These are phyloP conservation scores for Promerops cafer DNA, from an alignment of 2,113 vertebrate species.

Conservation along the genomic window DNA sequence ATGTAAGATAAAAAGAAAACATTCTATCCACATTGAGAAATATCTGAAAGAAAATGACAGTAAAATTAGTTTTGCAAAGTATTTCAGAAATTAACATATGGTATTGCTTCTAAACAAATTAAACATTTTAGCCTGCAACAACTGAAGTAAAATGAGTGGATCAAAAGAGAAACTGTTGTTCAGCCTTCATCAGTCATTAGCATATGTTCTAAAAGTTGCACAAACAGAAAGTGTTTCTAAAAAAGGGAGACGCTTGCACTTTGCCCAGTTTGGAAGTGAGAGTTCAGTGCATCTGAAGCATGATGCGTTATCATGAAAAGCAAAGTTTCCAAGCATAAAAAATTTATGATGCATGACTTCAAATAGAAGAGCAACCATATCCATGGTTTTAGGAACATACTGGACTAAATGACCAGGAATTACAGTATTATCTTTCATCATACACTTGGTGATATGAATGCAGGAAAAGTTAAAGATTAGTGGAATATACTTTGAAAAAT, in stretches of 20 bases:
- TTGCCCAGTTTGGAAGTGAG: background rate
- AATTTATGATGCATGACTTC: background rate
- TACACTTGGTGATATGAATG: background rate
- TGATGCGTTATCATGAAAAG: background rate
- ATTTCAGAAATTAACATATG: background rate
- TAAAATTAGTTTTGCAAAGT: background rate
- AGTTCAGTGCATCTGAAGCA: background rate
- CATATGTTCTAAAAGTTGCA: background rate
- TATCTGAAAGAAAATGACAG: background rate
- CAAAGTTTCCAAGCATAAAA: background rate
- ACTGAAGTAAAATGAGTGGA: background rate
- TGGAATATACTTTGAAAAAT: background rate
- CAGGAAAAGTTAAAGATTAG: background rate
- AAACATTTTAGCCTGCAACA: background rate
- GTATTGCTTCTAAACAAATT: background rate
- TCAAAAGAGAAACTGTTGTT: background rate
- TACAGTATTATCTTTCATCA: background rate
- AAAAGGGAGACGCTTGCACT: background rate
- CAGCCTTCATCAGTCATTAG: background rate
- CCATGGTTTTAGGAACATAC: background rate
- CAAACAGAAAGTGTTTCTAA: background rate
- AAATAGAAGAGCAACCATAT: background rate
- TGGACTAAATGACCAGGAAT: background rate
- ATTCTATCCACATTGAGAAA: background rate
- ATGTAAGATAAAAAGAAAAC: background rate